Conservation (phyloP, 2,113 vertebrate genomes). For the Podarcis raffonei region DNA sequence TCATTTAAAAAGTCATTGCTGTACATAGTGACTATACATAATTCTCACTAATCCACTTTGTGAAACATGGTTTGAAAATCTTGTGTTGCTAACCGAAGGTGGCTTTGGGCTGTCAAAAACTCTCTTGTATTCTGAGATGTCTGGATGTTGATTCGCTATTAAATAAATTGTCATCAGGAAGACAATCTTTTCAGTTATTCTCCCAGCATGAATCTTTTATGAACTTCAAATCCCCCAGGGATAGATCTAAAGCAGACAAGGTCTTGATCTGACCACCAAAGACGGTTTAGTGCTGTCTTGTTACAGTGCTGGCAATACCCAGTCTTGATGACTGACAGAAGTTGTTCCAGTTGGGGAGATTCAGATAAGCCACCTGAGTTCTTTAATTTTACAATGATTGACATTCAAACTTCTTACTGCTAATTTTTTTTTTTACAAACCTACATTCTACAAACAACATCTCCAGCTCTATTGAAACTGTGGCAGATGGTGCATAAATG, state of each 20-base stretch:
- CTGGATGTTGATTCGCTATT: background rate
- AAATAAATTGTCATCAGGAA: constrained; percentile 1
- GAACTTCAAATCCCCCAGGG: background rate
- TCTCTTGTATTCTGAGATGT: background rate
- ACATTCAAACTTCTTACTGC: background rate
- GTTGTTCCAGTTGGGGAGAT: background rate
- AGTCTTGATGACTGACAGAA: background rate
- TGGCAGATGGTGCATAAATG: background rate
- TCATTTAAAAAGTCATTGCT: background rate
- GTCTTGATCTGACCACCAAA: background rate
- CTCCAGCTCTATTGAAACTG: background rate
- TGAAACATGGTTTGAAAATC: constrained; percentile 1
- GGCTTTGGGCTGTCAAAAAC: background rate
- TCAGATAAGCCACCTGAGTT: background rate
- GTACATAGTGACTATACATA: background rate
- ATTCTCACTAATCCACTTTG: background rate
- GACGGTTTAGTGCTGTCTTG: background rate
- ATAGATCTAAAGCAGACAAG: background rate
- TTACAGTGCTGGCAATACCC: background rate
- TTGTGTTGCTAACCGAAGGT: background rate
- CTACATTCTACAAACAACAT: background rate
- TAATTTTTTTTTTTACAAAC: background rate
- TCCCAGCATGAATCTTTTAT: background rate
- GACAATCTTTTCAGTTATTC: constrained; percentile 4
- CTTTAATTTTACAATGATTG: constrained; percentile 6